Base-by-base conservation (phyloP, 1,140 invertebrate species). In the Drosophila biarmipes region DNA sequence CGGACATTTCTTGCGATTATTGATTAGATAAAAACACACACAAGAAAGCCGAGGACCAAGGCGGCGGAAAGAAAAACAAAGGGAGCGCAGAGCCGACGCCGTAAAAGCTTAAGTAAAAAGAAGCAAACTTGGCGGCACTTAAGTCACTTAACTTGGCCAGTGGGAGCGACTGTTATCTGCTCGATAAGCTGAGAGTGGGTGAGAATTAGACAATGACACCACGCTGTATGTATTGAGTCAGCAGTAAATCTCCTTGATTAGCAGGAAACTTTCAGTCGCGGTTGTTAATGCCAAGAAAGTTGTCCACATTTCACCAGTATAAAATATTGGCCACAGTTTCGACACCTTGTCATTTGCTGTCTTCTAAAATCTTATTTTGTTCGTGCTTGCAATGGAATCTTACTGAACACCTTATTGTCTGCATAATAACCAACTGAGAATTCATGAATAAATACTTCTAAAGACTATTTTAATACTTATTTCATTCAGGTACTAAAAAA, bases 91-190 rank as follows among this genome's bases (percentile, higher is more conserved):
- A 63, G 73, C 72, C 68, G 59, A 59, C 55, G 55, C 48, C 51
- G 35, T 56, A 71, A 49, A 53, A 64, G 48, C 66, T 61, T 71
- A 52, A 78, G 61, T 35, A 74, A 55, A 55, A 58, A 40, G 54
- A 62, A 78, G 46, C 42, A 19, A 76, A 21, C 58, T 86, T 73
- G 77, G 76, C 77, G 67, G 61, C 82, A 87, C 84, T 86, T 82
- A 87, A 87, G 84, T 89, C 82, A 87, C 84, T 89, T 89, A 82
- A 89, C 82, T 82, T 68, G 78, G 66, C 75, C 84, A 82, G 72
- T 76, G 74, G 71, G 71, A 63, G 31, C 40, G 51, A 61, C 45
- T 58, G 64, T 62, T 72, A 35, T 51, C 54, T 31, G 43, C 43
- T n/a, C 66, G 64, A 38, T 69, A 54, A 55, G 40, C 38, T 27